Base-by-base conservation (phyloP, 2,888 invertebrate genomes). In the Diadegma fenestrale region DNA sequence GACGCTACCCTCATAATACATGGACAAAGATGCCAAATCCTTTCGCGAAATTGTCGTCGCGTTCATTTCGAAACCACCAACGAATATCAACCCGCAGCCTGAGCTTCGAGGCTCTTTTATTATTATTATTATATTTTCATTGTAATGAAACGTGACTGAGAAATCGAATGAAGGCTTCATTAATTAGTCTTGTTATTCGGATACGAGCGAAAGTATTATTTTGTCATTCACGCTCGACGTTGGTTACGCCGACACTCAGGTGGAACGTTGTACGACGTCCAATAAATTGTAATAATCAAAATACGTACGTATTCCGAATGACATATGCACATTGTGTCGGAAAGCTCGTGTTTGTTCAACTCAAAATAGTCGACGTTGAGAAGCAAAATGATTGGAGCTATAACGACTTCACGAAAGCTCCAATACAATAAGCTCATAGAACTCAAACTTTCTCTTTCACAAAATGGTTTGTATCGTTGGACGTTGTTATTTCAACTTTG, bases 1-100 rank as follows among this genome's bases (percentile, higher is more conserved):
- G 19, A 66, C 51, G 22, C 41, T 72, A 54, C 37, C 72, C 14
- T 45, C 45, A 26, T 26, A 19, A 66, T 66, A 26, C 66, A 22
- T 26, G 48, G 14, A 64, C 7, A 22, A 22, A 48, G 64, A 81
- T 22, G 12, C 43, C 22, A 41, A 75, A n/a, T 43, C 30, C 61
- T 54, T 41, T 43, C 22, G 10, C 54, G 33, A n/a, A n/a, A 71
- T 63, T 33, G 48, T 22, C 63, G 73, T 37, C 41, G 51, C 41
- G 51, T 37, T 69, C 30, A 69, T 69, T 51, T 48, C 10, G 7
- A 51, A 58, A 69, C 8, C 12, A 69, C 8, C 12, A 10, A 33
- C 69, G 17, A 69, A 69, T 69, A 33, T n/a, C 30, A 68, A 48
- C 12, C 45, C n/a, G 10, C 7, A 33, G 26, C 30, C 30, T 22